A percentile compares a stretch with the other conserved stretches of the same genome.
Conservation (phyloP, 2,113 vertebrate species). For the Cochlearius cochlearius region DNA sequence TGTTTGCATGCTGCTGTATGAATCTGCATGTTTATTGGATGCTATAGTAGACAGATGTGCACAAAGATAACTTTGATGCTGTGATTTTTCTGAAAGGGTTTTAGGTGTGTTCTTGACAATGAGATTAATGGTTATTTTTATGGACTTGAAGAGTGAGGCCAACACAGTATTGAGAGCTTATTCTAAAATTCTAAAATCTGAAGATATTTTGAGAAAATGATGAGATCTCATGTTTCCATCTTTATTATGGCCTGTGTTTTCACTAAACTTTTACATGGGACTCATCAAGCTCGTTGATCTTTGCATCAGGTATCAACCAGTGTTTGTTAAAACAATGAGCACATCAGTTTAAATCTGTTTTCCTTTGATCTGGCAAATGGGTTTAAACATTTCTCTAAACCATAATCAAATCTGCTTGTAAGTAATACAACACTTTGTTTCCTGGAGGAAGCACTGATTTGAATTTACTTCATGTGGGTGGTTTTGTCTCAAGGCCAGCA, state of each 20-base stretch:
- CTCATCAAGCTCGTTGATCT: not conserved
- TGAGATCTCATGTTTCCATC: not conserved
- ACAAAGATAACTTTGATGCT: not conserved
- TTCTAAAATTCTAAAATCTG: not conserved
- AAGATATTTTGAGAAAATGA: not conserved
- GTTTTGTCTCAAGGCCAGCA: constrained; percentile 27
- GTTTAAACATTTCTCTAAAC: constrained; percentile 1
- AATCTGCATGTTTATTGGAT: constrained; percentile 32
- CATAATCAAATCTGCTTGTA: constrained; percentile 15
- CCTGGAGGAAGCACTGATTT: constrained; percentile 10
- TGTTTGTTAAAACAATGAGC: not conserved
- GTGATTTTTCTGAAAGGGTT: not conserved
- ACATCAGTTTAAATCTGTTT: not conserved
- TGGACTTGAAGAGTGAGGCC: not conserved
- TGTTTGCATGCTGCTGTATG: constrained; percentile 29
- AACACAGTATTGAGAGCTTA: not conserved
- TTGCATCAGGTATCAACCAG: not conserved
- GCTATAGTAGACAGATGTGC: not conserved
- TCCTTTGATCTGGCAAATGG: not conserved
- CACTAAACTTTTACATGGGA: not conserved
- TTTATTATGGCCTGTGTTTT: not conserved
- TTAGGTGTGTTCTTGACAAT: not conserved
- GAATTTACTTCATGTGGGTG: constrained; percentile 23
- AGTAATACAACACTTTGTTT: constrained; percentile 16
- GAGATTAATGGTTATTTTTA: not conserved